These are phyloP conservation scores for Philereme vetulata DNA, from an alignment of 2,888 invertebrate species.

Conservation along the genomic window DNA sequence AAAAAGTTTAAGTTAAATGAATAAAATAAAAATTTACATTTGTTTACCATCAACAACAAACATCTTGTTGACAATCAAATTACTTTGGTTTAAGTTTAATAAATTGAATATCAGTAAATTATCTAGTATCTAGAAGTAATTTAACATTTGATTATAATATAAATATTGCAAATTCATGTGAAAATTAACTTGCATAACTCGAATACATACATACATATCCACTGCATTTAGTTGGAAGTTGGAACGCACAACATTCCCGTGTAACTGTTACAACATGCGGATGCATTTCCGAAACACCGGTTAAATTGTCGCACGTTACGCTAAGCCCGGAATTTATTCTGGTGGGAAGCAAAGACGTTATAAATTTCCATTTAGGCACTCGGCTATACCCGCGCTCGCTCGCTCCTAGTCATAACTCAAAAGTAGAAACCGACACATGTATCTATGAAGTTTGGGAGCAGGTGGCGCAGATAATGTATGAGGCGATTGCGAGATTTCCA, in stretches of 20 bases:
- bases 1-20: background rate
- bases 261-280: slow-evolving; percentile 5
- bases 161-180: too few species aligned
- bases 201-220: slow-evolving; percentile 2
- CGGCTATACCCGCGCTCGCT: slow-evolving; percentile 50
- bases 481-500: slow-evolving; percentile 35
- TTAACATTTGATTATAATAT: too few species aligned
- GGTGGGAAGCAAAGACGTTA: slow-evolving; percentile 52
- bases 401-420: slow-evolving; percentile 46
- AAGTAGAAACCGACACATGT: slow-evolving; percentile 57
- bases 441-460: slow-evolving; percentile 63
- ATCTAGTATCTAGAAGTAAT: too few species aligned
- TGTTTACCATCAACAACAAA: too few species aligned
- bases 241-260: slow-evolving; percentile 2
- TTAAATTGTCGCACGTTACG: slow-evolving; percentile 25
- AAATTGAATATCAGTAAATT: too few species aligned
- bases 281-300: slow-evolving; percentile 26
- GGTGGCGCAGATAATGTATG: slow-evolving; percentile 54
- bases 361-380: slow-evolving; percentile 70
- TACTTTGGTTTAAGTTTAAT: too few species aligned
- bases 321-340: slow-evolving; percentile 45
- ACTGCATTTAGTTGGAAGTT: slow-evolving; percentile 5
- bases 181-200: background rate
- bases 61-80: too few species aligned
- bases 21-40: too few species aligned